A percentile compares a stretch with the other conserved stretches of the same genome.
Evolutionary conservation across 2,113 vertebrate species (phyloP).

Genomic region (Etheostoma spectabile): DNA sequence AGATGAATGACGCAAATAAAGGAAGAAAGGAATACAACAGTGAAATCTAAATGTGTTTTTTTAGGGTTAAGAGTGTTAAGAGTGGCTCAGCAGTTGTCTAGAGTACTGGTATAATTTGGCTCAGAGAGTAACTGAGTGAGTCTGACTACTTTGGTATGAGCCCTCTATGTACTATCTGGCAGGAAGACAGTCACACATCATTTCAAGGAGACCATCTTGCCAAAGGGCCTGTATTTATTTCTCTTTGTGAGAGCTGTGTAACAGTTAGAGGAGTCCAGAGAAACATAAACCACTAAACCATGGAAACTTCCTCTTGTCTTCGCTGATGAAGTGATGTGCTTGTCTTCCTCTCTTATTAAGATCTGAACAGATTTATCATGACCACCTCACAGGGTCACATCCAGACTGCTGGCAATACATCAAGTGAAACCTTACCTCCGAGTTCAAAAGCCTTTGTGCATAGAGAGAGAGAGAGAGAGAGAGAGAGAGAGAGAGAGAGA

Average conservation of each 20-base stretch:
- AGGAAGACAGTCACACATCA: constrained; percentile 30
- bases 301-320: not conserved
- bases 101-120: not conserved
- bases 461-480: not conserved
- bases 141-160: constrained; percentile 17
- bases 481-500: not conserved
- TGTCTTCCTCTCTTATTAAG: constrained; percentile 14
- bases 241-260: not conserved
- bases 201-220: constrained; percentile 30
- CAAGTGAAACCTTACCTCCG: constrained; percentile 23
- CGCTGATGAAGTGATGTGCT: constrained; percentile 15
- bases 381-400: constrained; percentile 25
- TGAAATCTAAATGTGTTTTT: not conserved
- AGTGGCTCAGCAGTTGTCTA: not conserved
- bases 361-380: constrained; percentile 35
- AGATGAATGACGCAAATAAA: not conserved
- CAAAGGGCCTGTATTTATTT: constrained; percentile 31
- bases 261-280: constrained; percentile 11
- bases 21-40: not conserved
- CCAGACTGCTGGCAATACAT: constrained; percentile 18
- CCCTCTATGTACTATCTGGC: not conserved
- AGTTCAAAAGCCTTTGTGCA: constrained; percentile 9
- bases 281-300: constrained; percentile 28
- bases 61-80: not conserved
- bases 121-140: not conserved